phyloP scores from a whole-genome alignment of 2,797 vertebrate genomes.

The Glossophaga mutica region DNA sequence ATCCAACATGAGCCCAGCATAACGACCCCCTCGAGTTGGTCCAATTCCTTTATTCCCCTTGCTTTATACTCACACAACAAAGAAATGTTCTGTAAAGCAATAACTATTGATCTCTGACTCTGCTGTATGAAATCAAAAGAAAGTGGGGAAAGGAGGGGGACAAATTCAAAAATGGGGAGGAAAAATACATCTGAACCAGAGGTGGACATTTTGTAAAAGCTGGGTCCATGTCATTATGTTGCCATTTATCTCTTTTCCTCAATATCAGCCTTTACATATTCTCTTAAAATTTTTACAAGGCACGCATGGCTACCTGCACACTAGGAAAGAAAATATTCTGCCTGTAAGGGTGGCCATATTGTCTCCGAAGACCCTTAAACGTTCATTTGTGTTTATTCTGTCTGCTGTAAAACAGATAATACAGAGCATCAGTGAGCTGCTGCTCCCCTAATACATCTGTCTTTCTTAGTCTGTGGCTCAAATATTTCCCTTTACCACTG shows the following conservation, averaged over 20 bases:
- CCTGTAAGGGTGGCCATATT: not conserved
- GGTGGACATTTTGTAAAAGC: slow-evolving; percentile 26
- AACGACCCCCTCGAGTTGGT: not conserved
- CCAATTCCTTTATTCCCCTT: not conserved
- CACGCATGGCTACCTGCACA: not conserved
- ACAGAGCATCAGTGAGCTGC: not conserved
- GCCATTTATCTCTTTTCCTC: not conserved
- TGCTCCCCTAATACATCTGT: not conserved
- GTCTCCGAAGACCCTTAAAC: slow-evolving; percentile 8
- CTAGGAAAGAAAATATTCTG: slow-evolving; percentile 26
- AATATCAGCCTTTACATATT: not conserved
- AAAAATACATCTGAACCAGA: slow-evolving; percentile 35
- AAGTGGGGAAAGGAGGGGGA: not conserved
- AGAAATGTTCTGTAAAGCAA: slow-evolving; percentile 1
- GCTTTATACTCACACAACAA: not conserved
- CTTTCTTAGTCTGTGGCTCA: slow-evolving; percentile 1
- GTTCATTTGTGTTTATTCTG: slow-evolving; percentile 44
- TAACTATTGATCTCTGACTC: slow-evolving; percentile 36
- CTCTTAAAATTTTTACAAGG: slow-evolving; percentile 15
- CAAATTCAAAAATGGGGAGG: not conserved
- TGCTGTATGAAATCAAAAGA: slow-evolving; percentile 39
- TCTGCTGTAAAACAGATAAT: slow-evolving; percentile 28
- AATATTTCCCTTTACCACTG: not conserved
- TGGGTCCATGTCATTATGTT: slow-evolving; percentile 22
- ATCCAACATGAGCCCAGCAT: not conserved